Percentiles rank a stretch among this genome's conserved stretches.
Conservation (phyloP, 2,797 vertebrate species). For the Sitta carolinensis region DNA sequence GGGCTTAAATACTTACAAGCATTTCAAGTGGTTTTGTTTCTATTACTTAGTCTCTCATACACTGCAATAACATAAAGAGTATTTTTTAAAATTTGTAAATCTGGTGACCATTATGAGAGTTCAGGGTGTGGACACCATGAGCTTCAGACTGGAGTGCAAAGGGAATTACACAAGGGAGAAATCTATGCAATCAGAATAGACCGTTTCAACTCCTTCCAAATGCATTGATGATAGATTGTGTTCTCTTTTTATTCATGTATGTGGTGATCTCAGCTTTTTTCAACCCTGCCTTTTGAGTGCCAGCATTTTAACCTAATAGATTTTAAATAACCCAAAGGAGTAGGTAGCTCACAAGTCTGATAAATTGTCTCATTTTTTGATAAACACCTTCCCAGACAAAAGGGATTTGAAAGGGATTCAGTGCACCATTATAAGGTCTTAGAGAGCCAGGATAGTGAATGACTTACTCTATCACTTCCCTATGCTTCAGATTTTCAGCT, state of each 20-base stretch:
- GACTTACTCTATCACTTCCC: not conserved
- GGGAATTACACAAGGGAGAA: constrained; percentile 12
- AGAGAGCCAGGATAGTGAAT: not conserved
- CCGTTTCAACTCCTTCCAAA: constrained; percentile 41
- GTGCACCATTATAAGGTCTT: not conserved
- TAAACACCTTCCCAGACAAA: not conserved
- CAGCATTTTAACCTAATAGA: not conserved
- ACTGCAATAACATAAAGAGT: not conserved
- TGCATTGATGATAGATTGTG: not conserved
- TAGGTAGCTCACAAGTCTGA: not conserved
- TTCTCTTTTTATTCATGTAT: not conserved
- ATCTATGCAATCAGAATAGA: not conserved
- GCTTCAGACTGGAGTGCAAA: not conserved
- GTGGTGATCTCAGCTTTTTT: constrained; percentile 42
- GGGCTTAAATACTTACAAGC: not conserved
- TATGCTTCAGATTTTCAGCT: not conserved
- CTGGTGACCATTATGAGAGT: not conserved
- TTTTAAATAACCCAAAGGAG: constrained; percentile 8
- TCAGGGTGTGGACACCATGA: not conserved
- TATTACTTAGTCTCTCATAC: not conserved
- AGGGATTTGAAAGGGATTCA: not conserved
- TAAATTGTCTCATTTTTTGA: not conserved
- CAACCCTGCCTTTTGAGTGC: not conserved
- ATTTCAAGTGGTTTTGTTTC: not conserved
- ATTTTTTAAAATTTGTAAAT: not conserved